These are phyloP conservation scores for Hyposoter dolosus DNA, from an alignment of 2,888 invertebrate genomes.

Conservation along the genomic window DNA sequence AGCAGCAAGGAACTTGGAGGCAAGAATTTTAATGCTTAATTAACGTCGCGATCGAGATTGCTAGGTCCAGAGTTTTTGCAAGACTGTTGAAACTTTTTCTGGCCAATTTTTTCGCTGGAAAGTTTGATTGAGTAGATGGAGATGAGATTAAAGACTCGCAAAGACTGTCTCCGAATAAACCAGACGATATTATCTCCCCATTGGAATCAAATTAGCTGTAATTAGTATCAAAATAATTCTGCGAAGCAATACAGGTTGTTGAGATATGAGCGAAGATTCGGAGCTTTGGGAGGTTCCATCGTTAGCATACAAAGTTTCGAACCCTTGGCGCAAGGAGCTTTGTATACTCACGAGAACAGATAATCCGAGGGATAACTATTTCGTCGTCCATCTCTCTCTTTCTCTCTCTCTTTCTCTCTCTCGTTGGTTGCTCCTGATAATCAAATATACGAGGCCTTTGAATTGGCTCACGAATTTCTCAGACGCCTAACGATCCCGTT, in stretches of 20 bases:
- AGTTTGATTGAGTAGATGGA: conserved; percentile 1
- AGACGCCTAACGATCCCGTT: not conserved
- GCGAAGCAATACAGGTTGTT: conserved; percentile 70
- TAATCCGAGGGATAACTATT: conserved; percentile 33
- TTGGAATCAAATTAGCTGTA: conserved; percentile 79
- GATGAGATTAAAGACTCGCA: not conserved
- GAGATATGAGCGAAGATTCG: conserved; percentile 1
- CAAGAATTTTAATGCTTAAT: not conserved
- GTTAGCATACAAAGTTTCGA: conserved; percentile 76
- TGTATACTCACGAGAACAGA: not conserved
- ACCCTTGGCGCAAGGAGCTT: conserved; percentile 15
- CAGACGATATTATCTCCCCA: conserved; percentile 77
- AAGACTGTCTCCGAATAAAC: conserved; percentile 3
- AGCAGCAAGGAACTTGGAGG: not conserved
- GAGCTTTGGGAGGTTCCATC: conserved; percentile 33
- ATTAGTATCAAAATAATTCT: conserved; percentile 81
- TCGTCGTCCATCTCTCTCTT: not conserved
- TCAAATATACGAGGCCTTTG: conserved; percentile 22
- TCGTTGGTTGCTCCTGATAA: conserved; percentile 7
- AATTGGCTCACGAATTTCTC: not conserved
- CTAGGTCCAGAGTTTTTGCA: not conserved
- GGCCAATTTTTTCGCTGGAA: not conserved
- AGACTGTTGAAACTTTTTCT: not conserved
- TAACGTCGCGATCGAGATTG: not conserved
- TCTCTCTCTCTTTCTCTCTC: conserved; percentile 12